Evolutionary conservation across 92 coral and sea anemone species (phyloP).

Genomic region (Micromussa lordhowensis): DNA sequence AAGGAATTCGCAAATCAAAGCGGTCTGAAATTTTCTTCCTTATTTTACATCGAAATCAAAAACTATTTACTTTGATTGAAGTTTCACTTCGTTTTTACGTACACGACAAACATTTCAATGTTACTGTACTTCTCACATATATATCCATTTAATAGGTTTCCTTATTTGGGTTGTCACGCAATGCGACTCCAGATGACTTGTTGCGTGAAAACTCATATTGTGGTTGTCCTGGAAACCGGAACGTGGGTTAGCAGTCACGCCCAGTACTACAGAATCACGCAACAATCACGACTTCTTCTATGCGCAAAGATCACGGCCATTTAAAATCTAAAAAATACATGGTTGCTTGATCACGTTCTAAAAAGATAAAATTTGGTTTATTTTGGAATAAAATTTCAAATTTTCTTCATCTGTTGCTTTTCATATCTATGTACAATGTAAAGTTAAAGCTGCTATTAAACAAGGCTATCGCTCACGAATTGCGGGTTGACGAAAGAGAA

Average conservation of each 20-base stretch:
- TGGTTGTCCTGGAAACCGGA: not conserved
- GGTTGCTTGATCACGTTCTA: conserved; percentile 44
- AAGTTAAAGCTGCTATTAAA: conserved; percentile 25
- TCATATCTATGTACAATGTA: conserved; percentile 39
- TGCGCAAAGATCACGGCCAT: conserved; percentile 27
- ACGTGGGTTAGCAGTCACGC: not conserved
- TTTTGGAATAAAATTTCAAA: conserved; percentile 37
- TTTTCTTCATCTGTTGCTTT: conserved; percentile 31
- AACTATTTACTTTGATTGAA: conserved; percentile 38
- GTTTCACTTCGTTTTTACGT: conserved; percentile 46
- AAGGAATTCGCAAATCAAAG: conserved; percentile 12
- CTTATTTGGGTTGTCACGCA: conserved; percentile 3
- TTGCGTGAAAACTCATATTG: conserved; percentile 5
- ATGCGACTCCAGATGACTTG: not conserved
- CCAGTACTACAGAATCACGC: not conserved
- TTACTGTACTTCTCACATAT: not conserved
- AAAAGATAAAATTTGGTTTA: conserved; percentile 49
- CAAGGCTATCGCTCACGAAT: conserved; percentile 65
- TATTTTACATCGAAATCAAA: conserved; percentile 22
- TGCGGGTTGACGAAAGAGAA: conserved; percentile 91
- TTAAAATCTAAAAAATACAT: conserved; percentile 53
- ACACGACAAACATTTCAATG: conserved; percentile 17
- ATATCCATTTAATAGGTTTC: not conserved
- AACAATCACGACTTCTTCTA: not conserved
- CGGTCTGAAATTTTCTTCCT: conserved; percentile 7